A percentile compares a stretch with the other conserved stretches of the same genome.
phyloP scores from a whole-genome alignment of 2,113 vertebrate genomes.

The Corvus cornix region DNA sequence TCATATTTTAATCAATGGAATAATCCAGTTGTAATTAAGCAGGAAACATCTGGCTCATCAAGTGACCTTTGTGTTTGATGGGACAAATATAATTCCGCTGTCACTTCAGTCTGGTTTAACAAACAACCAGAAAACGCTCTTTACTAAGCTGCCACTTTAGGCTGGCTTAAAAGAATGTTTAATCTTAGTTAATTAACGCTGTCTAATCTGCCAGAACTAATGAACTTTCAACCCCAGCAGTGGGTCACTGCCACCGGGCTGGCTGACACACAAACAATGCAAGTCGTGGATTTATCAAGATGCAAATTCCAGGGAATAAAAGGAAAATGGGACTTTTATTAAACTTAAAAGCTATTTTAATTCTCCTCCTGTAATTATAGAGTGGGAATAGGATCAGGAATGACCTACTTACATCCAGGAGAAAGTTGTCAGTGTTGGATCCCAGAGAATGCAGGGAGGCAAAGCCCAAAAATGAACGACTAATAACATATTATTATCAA shows the following conservation, averaged over 20 bases:
- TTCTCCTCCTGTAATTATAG: neutral
- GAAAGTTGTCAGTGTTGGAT: neutral
- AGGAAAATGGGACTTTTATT: neutral
- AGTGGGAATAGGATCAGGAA: neutral
- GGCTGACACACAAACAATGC: neutral
- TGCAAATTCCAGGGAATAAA: neutral
- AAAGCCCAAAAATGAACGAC: neutral
- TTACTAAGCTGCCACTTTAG: constrained; percentile 27
- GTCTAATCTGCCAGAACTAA: constrained; percentile 54
- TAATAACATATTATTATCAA: neutral
- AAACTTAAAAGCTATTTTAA: neutral
- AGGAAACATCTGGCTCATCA: constrained; percentile 12
- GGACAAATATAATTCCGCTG: constrained; percentile 43
- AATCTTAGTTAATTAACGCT: constrained; percentile 60
- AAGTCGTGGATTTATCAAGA: neutral
- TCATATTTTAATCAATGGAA: constrained; percentile 21
- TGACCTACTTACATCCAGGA: neutral
- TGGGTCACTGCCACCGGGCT: neutral
- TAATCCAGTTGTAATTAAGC: constrained; percentile 35
- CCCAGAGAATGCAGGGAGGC: neutral
- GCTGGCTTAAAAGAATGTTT: constrained; percentile 36
- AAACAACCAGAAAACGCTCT: constrained; percentile 54
- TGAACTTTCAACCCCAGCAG: constrained; percentile 25
- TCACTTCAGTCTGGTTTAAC: constrained; percentile 43
- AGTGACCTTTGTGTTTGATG: constrained; percentile 38